Evolutionary conservation across 2,888 invertebrate genomes (phyloP).

Genomic region (Acrobeloides nanus): DNA sequence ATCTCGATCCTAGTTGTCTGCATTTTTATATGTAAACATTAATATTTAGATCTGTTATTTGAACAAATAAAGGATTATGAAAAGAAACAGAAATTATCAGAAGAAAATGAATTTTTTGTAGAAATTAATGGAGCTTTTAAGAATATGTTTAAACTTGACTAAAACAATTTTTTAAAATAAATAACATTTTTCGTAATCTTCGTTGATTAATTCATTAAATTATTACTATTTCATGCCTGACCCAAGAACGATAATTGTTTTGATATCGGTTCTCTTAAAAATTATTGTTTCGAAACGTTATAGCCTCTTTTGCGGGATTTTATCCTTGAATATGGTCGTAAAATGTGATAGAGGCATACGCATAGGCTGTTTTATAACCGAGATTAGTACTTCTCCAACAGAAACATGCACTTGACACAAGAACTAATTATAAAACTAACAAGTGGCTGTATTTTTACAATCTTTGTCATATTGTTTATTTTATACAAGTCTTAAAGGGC

Average conservation of each 20-base stretch:
- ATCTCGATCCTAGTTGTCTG: too few species aligned
- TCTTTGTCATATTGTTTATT: constrained; percentile 1
- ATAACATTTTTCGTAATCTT: too few species aligned
- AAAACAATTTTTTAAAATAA: too few species aligned
- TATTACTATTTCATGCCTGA: too few species aligned
- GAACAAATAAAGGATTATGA: constrained; percentile 4
- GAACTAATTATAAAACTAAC: not conserved
- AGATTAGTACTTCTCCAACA: not conserved
- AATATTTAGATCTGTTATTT: constrained; percentile 4
- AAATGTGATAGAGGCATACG: constrained; percentile 1
- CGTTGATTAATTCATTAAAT: too few species aligned
- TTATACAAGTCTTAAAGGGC: not conserved
- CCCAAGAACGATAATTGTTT: constrained; percentile 1
- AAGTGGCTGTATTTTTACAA: not conserved
- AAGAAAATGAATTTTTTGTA: too few species aligned
- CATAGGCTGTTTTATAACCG: not conserved
- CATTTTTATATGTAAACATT: not conserved
- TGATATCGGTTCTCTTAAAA: not conserved
- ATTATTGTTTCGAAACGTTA: not conserved
- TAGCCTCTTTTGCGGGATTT: not conserved
- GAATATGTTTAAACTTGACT: too few species aligned
- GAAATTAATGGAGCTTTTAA: too few species aligned
- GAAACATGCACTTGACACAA: too few species aligned
- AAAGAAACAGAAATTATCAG: too few species aligned
- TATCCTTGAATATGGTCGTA: not conserved